Percentiles rank a stretch among this genome's conserved stretches.
phyloP scores from a whole-genome alignment of 2,888 invertebrate species.

The Cyaniris semiargus region DNA sequence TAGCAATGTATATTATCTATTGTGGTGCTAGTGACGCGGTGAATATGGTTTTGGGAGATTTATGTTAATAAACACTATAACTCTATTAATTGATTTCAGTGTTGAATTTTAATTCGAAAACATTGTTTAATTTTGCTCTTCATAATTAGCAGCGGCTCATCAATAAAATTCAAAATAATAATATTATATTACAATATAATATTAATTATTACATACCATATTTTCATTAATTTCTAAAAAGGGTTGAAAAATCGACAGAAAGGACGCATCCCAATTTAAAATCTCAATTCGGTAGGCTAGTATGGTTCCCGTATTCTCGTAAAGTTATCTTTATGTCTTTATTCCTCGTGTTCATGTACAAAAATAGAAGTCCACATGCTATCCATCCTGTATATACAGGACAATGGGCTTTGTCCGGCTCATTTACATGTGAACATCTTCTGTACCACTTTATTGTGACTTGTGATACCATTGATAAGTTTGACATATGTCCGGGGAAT shows the following conservation, averaged over 20 bases:
- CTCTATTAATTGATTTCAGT: too few species aligned
- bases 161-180: neutral
- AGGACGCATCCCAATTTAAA: neutral
- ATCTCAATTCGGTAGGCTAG: neutral
- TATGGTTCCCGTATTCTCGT: constrained; percentile 44
- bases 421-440: constrained; percentile 41
- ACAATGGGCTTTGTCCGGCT: constrained; percentile 30
- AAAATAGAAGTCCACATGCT: constrained; percentile 70
- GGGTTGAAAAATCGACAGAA: neutral
- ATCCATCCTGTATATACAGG: constrained; percentile 39
- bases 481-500: constrained; percentile 37
- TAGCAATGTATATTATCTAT: too few species aligned
- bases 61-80: too few species aligned
- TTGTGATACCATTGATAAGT: constrained; percentile 37
- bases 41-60: too few species aligned
- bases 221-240: neutral
- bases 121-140: too few species aligned
- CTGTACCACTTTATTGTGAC: constrained; percentile 35
- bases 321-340: constrained; percentile 74
- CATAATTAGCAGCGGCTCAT: neutral
- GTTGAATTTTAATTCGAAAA: too few species aligned
- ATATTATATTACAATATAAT: neutral
- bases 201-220: neutral
- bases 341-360: constrained; percentile 60
- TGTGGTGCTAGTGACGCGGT: too few species aligned